Conservation (phyloP, 1,140 invertebrate genomes). For the Daktulosphaira vitifoliae region DNA sequence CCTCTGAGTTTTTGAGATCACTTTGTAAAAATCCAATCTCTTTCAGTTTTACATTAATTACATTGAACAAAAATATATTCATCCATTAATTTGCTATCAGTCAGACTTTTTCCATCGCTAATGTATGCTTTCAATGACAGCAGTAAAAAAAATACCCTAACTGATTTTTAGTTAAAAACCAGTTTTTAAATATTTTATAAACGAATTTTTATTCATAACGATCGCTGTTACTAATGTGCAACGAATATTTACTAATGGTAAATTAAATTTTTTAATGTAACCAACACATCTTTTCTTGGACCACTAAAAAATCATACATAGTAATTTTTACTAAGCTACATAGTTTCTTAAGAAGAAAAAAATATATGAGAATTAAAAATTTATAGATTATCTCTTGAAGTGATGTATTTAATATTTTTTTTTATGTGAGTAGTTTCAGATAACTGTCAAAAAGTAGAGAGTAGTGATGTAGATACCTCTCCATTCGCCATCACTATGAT, state of each 20-base stretch:
- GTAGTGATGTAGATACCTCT: too few species aligned
- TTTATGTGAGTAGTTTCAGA: too few species aligned
- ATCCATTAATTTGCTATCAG: constrained; percentile 27
- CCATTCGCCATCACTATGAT: too few species aligned
- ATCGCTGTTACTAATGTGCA: constrained; percentile 29
- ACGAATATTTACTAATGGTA: constrained; percentile 25
- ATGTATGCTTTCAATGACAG: neutral
- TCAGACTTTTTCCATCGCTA: constrained; percentile 12
- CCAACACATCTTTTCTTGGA: neutral
- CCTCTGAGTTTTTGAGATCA: constrained; percentile 17
- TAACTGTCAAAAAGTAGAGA: too few species aligned
- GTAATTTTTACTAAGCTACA: too few species aligned
- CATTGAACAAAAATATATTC: constrained; percentile 22
- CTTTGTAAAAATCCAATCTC: constrained; percentile 30
- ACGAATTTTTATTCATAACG: constrained; percentile 22
- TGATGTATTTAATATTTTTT: too few species aligned
- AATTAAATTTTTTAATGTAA: constrained; percentile 28
- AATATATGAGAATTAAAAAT: too few species aligned
- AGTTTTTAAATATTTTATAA: constrained; percentile 13
- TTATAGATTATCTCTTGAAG: too few species aligned
- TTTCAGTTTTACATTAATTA: constrained; percentile 19
- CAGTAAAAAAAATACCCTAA: constrained; percentile 15
- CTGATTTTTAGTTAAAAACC: constrained; percentile 30
- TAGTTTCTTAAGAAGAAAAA: too few species aligned
- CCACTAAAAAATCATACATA: too few species aligned